A percentile compares a stretch with the other conserved stretches of the same genome.
phyloP scores from a whole-genome alignment of 2,113 vertebrate genomes.

The Clinocottus analis region DNA sequence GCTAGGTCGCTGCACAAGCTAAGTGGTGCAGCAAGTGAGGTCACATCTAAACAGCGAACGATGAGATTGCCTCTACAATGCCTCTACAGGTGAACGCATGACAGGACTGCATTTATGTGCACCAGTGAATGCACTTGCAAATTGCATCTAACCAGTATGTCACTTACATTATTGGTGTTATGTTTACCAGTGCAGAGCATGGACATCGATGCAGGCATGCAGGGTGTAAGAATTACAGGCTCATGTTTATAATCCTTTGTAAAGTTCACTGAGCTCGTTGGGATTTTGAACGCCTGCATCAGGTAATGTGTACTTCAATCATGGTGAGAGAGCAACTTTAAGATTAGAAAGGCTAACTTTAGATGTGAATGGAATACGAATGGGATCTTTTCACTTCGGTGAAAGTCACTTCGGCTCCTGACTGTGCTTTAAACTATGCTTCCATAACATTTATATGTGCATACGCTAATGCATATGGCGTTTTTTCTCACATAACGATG shows the following conservation, averaged over 20 bases:
- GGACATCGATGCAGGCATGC: background rate
- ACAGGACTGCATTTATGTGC: background rate
- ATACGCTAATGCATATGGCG: constrained; percentile 8
- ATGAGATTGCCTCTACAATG: background rate
- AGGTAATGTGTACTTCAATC: constrained; percentile 18
- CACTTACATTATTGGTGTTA: background rate
- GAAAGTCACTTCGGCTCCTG: background rate
- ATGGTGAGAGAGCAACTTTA: constrained; percentile 19
- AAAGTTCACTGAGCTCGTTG: background rate
- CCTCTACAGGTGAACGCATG: constrained; percentile 2
- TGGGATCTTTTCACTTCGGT: constrained; percentile 20
- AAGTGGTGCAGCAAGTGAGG: constrained; percentile 7
- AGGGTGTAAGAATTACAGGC: background rate
- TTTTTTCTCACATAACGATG: background rate
- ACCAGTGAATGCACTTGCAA: background rate
- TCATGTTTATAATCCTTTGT: background rate
- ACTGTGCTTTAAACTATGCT: constrained; percentile 15
- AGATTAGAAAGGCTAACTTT: constrained; percentile 7
- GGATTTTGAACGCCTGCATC: constrained; percentile 20
- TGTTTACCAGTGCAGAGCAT: constrained; percentile 3
- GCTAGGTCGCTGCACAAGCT: constrained; percentile 10
- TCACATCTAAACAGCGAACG: background rate
- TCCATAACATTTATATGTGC: constrained; percentile 33
- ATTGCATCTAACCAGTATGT: constrained; percentile 8
- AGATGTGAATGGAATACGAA: constrained; percentile 44